Conservation (phyloP, 2,888 invertebrate species). For the Tipula vernalis region DNA sequence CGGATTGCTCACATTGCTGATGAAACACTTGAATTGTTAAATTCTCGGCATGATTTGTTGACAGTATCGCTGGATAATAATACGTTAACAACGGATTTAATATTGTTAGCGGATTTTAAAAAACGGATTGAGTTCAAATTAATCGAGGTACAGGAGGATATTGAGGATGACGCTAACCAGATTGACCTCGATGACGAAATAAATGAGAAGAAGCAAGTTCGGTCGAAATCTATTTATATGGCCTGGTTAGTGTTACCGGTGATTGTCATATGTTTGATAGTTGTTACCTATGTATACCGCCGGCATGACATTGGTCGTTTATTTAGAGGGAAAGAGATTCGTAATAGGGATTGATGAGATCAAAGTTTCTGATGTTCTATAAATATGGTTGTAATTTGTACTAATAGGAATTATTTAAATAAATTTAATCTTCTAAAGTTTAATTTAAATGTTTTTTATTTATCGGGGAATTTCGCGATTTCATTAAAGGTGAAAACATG, state of each 20-base stretch:
- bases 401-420: not conserved
- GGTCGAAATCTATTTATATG: not conserved
- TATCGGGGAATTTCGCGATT: no score
- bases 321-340: not conserved
- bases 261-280: not conserved
- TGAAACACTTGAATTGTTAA: not conserved
- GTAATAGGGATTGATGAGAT: not conserved
- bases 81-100: not conserved
- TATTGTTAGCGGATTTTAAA: not conserved
- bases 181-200: not conserved
- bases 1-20: not conserved
- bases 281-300: not conserved
- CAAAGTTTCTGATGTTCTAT: not conserved
- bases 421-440: not conserved
- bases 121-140: not conserved
- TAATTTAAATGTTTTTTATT: no score
- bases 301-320: not conserved
- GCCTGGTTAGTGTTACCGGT: not conserved
- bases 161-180: not conserved
- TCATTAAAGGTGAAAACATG: no score
- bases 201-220: not conserved
- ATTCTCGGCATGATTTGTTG: not conserved
- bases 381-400: not conserved
- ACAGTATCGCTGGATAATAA: not conserved
- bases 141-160: not conserved